phyloP scores from a whole-genome alignment of 1,140 invertebrate species.

The Wasmannia auropunctata region DNA sequence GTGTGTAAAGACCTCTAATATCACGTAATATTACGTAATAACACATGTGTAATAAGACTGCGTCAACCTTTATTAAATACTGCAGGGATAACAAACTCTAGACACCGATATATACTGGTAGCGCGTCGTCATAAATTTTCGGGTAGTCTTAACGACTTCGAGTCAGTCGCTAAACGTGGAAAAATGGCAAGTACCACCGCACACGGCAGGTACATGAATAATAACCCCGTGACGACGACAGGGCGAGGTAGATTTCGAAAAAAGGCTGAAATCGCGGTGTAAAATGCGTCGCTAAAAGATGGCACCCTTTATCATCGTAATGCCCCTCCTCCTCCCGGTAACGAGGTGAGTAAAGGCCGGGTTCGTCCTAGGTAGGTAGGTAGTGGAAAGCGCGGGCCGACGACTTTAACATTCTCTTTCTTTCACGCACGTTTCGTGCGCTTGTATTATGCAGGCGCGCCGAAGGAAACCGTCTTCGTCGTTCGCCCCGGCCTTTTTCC shows the following conservation, averaged over 20 bases:
- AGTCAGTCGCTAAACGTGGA: conserved; percentile 49
- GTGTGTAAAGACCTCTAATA: background rate
- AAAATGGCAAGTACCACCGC: conserved; percentile 38
- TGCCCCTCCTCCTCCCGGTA: conserved; percentile 44
- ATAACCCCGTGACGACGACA: conserved; percentile 49
- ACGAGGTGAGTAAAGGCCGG: conserved; percentile 56
- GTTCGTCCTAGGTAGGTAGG: conserved; percentile 20
- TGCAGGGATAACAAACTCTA: background rate
- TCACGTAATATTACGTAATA: background rate
- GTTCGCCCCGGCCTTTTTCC: background rate
- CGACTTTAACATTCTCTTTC: conserved; percentile 54
- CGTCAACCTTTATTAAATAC: background rate
- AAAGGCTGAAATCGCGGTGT: conserved; percentile 47
- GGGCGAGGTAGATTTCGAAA: conserved; percentile 40
- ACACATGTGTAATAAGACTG: no score
- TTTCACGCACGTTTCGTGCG: conserved; percentile 26
- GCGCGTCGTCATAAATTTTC: conserved; percentile 36
- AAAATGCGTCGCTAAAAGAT: conserved; percentile 50
- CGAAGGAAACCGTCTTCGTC: conserved; percentile 24
- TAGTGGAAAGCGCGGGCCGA: conserved; percentile 13
- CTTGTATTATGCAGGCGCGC: conserved; percentile 49
- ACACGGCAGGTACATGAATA: conserved; percentile 52
- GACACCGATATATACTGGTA: background rate
- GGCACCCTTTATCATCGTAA: conserved; percentile 55
- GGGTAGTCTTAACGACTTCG: conserved; percentile 35